A percentile compares a stretch with the other conserved stretches of the same genome.
phyloP scores from a whole-genome alignment of 2,113 vertebrate species.

The Eleginops maclovinus region DNA sequence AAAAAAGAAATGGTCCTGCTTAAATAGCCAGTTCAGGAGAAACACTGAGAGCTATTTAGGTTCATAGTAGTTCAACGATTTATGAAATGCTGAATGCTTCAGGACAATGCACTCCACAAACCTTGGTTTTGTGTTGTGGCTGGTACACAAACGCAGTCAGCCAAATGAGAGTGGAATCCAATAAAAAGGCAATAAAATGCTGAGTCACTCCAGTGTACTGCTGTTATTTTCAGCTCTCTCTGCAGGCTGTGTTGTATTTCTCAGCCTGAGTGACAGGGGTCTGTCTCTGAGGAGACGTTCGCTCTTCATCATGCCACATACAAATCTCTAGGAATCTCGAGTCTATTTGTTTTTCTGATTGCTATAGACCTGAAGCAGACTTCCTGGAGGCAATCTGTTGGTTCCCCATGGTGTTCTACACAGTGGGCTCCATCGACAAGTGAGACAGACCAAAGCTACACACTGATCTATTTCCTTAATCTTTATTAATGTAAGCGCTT shows the following conservation, averaged over 20 bases:
- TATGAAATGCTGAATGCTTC: slow-evolving; percentile 62
- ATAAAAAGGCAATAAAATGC: slow-evolving; percentile 79
- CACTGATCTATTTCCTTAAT: not conserved
- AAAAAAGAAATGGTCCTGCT: slow-evolving; percentile 27
- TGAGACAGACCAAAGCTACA: slow-evolving; percentile 64
- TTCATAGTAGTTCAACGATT: slow-evolving; percentile 58
- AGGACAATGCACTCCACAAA: slow-evolving; percentile 40
- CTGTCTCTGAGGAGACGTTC: slow-evolving; percentile 39
- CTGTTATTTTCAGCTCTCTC: slow-evolving; percentile 65
- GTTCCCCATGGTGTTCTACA: slow-evolving; percentile 90
- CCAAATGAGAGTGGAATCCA: slow-evolving; percentile 72
- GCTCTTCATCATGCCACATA: slow-evolving; percentile 32
- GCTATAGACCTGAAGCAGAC: slow-evolving; percentile 85
- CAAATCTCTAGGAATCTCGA: slow-evolving; percentile 37
- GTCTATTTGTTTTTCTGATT: slow-evolving; percentile 63
- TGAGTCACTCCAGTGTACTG: slow-evolving; percentile 73
- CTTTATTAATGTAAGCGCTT: not conserved
- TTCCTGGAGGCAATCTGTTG: slow-evolving; percentile 89
- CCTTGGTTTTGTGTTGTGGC: slow-evolving; percentile 44
- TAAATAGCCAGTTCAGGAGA: slow-evolving; percentile 38
- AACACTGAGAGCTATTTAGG: slow-evolving; percentile 38
- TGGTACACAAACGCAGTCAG: slow-evolving; percentile 52
- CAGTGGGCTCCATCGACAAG: slow-evolving; percentile 89
- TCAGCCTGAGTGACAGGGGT: slow-evolving; percentile 26
- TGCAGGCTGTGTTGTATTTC: slow-evolving; percentile 58